Evolutionary conservation across 2,797 vertebrate species (phyloP).

Genomic region (Phylloscopus collybita): DNA sequence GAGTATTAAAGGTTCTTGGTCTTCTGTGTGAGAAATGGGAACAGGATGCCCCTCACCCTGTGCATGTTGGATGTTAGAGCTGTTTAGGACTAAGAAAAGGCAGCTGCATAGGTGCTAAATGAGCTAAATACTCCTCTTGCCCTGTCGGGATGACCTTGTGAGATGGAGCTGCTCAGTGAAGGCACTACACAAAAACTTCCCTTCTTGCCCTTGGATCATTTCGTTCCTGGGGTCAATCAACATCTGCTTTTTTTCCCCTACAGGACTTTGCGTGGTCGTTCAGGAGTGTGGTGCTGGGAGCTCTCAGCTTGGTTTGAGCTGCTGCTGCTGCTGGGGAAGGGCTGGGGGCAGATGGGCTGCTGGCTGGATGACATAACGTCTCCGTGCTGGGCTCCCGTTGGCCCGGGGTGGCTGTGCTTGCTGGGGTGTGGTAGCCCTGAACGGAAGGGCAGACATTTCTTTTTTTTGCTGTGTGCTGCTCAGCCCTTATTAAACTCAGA

Average conservation of each 20-base stretch:
- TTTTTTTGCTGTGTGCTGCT: slow-evolving; percentile 55
- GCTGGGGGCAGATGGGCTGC: slow-evolving; percentile 5
- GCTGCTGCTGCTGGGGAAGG: neutral
- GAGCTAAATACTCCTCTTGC: neutral
- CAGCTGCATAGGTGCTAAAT: neutral
- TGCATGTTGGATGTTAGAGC: neutral
- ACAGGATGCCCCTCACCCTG: neutral
- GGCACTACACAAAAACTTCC: neutral
- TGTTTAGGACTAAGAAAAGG: neutral
- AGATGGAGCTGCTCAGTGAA: neutral
- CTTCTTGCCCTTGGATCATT: neutral
- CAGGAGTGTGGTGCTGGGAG: neutral
- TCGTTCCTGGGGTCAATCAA: neutral
- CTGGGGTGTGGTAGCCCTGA: slow-evolving; percentile 63
- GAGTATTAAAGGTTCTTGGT: neutral
- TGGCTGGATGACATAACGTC: slow-evolving; percentile 57
- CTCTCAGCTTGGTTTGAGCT: neutral
- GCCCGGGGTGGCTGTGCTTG: neutral
- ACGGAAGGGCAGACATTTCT: slow-evolving; percentile 63
- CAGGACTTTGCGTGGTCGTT: neutral
- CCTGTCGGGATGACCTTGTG: neutral
- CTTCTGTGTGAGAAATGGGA: neutral
- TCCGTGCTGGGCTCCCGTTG: neutral
- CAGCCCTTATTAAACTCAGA: slow-evolving; percentile 70
- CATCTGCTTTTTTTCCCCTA: neutral